Conservation (phyloP, 2,888 invertebrate genomes). For the Ophion ventricosus region DNA sequence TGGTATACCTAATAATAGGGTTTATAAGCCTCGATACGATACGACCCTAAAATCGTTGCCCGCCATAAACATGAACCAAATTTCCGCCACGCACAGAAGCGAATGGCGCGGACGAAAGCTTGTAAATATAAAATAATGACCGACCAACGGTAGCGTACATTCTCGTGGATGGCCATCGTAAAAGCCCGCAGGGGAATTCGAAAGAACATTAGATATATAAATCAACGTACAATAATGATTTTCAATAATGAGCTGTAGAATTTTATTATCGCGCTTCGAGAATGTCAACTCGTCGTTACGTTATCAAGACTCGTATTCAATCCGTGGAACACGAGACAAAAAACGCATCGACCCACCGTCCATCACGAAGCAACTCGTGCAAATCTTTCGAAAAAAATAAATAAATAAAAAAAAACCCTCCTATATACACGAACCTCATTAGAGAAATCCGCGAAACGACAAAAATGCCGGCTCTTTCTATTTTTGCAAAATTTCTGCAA, state of each 20-base stretch:
- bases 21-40: neutral
- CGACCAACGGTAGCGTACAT: neutral
- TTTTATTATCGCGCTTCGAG: neutral
- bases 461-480: conserved; percentile 6
- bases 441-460: neutral
- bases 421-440: neutral
- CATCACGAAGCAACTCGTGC: neutral
- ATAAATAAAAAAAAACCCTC: neutral
- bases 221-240: neutral
- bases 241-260: neutral
- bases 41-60: neutral
- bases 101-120: neutral
- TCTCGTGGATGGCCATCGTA: neutral
- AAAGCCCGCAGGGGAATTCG: neutral
- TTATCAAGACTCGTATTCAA: neutral
- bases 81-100: neutral
- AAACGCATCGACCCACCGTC: neutral
- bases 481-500: conserved; percentile 34
- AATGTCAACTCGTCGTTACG: neutral
- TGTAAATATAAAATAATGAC: neutral
- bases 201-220: neutral
- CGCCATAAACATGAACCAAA: neutral
- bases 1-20: neutral
- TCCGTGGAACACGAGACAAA: neutral
- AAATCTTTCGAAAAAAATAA: neutral